Evolutionary conservation across 1,140 invertebrate genomes (phyloP), one percentile per base, ranked within the genome.

Genomic region (Drosophila cardini): DNA sequence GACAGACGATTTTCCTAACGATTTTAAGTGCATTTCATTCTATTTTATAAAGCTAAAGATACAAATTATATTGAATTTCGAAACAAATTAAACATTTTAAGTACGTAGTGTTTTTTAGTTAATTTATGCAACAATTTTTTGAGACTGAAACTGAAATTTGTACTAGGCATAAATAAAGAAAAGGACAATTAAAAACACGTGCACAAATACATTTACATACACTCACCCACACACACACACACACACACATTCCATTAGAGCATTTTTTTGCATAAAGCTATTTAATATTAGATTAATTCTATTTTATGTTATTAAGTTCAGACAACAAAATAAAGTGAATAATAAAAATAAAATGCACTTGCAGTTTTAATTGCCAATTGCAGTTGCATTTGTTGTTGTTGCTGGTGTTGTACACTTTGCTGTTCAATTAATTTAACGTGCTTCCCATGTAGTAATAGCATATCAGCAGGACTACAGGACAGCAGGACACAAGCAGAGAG

Each of bases 61-160:
- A 52, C 48, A 65, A 77, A 69, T 78, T 84, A 42, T 36, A 61
- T 64, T 26, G 48, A 36, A 61, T 32, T 46, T 46, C 18, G 9
- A 42, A 18, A 15, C 11, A 26, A 70, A 60, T 38, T 16, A 16
- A 53, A 57, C 21, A 26, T 26, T 16, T 26, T 53, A 45, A 38
- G 32, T 55, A 36, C 15, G 32, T 53, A 53, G 36, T 71, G 67
- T 71, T 26, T 82, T 81, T 85, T 83, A 87, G 76, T 63, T 87
- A 87, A 89, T 73, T 86, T 87, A 86, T 83, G 83, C 83, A 83
- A 83, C 76, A 77, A 86, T 74, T 83, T 83, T 87, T 89, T 87
- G 83, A 87, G 83, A 87, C 83, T 87, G 83, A 87, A 83, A 89
- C 84, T 87, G 76, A 87, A 87, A 87, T 89, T 89, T 83, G 82